Base-by-base conservation (phyloP, 2,113 vertebrate species). In the Percopsis transmontana region DNA sequence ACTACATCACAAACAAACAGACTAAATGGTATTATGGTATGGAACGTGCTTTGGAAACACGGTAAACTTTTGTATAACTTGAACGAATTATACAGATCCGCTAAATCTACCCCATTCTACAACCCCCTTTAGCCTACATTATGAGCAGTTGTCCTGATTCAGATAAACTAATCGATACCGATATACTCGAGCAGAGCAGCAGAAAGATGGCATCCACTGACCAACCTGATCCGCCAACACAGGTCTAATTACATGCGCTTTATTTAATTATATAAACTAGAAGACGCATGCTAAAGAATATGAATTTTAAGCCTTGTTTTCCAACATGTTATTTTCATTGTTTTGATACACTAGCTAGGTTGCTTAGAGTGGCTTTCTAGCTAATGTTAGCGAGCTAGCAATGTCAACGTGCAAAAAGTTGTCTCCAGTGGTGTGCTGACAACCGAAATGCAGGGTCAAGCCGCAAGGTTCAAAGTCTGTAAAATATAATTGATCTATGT, bases 161-260 rank as follows among this genome's bases (percentile, higher is more conserved):
- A 88, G 80, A 20, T 47, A 68, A 77, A 85, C 52, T 68, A 92
- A 81, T 89, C 83, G 84, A 89, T 54, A 21, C 20, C 1, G 19
- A 61, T 20, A 15, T 57, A n/a, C 0, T 84, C 76, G 68, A 81
- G 23, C 64, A 55, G 54, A 41, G 54, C 52, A 60, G 59, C 24
- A 58, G 70, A 58, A 89, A 90, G 85, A 93, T 93, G 92, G 90
- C 91, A 66, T 91, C 91, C 66, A 85, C 87, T 70, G 91, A 92
- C 1, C 89, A 87, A 66, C 42, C 85, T 76, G 90, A 90, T 8
- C 79, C 79, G 76, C 76, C 84, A 70, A 54, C 78, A 81, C 89
- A 92, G 92, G 92, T 93, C 79, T 71, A 38, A 57, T 38, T 38
- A 15, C 27, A 18, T 9, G 11, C 16, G 27, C 27, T 33, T 7